phyloP scores from a whole-genome alignment of 2,113 vertebrate species.

The Sapajus apella region DNA sequence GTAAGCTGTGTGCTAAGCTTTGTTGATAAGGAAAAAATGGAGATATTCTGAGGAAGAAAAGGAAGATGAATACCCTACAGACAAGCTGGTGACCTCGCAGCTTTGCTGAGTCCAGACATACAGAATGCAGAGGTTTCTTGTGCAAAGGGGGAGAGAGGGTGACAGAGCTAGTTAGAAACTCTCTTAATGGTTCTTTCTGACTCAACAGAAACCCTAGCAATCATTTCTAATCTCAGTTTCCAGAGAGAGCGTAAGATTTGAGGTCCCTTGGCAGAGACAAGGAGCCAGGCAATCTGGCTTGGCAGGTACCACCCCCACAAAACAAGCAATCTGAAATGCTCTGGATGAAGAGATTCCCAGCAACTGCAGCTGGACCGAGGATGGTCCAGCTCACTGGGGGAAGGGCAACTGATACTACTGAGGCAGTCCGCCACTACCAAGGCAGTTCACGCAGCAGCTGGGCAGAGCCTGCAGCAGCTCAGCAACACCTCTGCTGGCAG shows the following conservation, averaged over 20 bases:
- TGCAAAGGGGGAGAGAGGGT: not conserved
- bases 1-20: not conserved
- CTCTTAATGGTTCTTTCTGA: not conserved
- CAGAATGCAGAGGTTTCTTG: not conserved
- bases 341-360: too few relatives aligned
- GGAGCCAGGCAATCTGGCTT: too few relatives aligned
- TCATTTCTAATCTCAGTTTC: not conserved
- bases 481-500: too few relatives aligned
- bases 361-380: too few relatives aligned
- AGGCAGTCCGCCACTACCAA: too few relatives aligned
- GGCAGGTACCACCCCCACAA: too few relatives aligned
- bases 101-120: not conserved
- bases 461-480: too few relatives aligned
- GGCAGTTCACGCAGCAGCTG: too few relatives aligned
- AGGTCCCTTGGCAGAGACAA: too few relatives aligned
- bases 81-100: not conserved
- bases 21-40: not conserved
- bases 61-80: not conserved
- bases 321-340: too few relatives aligned
- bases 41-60: not conserved
- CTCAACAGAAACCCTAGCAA: not conserved
- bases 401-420: too few relatives aligned
- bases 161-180: not conserved
- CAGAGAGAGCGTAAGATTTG: not conserved
- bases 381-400: too few relatives aligned